These are phyloP conservation scores for Loxodonta africana DNA, from an alignment of 2,113 vertebrate species.

Conservation along the genomic window DNA sequence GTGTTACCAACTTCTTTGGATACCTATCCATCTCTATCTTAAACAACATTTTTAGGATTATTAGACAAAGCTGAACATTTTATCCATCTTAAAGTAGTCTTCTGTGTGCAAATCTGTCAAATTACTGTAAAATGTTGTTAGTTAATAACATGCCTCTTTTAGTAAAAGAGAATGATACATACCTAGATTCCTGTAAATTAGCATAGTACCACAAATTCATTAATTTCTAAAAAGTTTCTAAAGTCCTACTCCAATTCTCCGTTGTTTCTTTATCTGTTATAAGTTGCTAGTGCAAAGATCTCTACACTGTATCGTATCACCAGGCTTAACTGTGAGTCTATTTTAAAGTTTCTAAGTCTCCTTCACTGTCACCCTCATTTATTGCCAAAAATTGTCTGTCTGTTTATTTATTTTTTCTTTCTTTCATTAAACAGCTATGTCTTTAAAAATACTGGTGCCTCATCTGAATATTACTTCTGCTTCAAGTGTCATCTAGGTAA, in stretches of 20 bases:
- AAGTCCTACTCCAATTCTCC: not conserved
- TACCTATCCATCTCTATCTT: not conserved
- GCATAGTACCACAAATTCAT: not conserved
- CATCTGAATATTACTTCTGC: not conserved
- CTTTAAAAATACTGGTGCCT: not conserved
- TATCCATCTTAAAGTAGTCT: not conserved
- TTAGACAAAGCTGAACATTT: not conserved
- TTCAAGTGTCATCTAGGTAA: constrained; percentile 32
- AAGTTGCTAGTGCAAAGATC: not conserved
- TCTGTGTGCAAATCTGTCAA: not conserved
- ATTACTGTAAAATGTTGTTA: not conserved
- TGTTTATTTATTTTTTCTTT: not conserved
- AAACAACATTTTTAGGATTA: not conserved
- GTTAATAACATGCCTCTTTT: not conserved
- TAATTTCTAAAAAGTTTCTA: not conserved
- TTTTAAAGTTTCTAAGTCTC: not conserved
- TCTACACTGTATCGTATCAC: not conserved
- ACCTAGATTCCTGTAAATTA: not conserved
- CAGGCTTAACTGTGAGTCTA: not conserved
- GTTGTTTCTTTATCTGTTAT: not conserved
- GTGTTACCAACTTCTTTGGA: not conserved
- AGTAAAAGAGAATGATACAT: not conserved
- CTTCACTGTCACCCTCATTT: not conserved
- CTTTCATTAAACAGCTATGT: not conserved
- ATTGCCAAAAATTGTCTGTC: not conserved